A percentile compares a stretch with the other conserved stretches of the same genome.
phyloP scores from a whole-genome alignment of 2,797 vertebrate species.

The Anableps anableps region DNA sequence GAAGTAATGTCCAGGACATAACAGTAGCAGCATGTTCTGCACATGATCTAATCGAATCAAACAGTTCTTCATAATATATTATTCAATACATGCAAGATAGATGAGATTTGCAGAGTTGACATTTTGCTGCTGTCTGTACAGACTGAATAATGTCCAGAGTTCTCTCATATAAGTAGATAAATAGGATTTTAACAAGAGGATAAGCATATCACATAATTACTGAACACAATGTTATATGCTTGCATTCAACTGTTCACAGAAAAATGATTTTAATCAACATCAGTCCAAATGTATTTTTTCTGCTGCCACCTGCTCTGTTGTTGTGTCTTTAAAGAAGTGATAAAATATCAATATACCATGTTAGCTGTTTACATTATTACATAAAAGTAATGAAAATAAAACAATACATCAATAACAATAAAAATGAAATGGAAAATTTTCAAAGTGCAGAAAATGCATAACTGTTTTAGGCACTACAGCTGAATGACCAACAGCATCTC shows the following conservation, averaged over 20 bases:
- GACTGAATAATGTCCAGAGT: background rate
- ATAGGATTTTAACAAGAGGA: background rate
- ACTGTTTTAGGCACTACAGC: background rate
- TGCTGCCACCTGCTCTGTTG: background rate
- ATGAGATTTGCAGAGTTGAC: background rate
- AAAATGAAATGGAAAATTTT: background rate
- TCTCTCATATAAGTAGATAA: background rate
- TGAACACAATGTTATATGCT: background rate
- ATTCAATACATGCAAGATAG: background rate
- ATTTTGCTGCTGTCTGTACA: background rate
- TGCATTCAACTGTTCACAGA: background rate
- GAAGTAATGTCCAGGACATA: background rate
- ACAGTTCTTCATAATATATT: background rate
- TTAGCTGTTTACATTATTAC: background rate
- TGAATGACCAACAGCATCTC: background rate
- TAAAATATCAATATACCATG: background rate
- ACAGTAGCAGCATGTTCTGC: background rate
- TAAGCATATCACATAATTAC: background rate
- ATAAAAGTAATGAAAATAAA: background rate
- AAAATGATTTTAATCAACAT: background rate
- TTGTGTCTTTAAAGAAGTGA: background rate
- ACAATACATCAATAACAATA: background rate
- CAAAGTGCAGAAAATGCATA: background rate
- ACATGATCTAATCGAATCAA: background rate
- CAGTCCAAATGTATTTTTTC: background rate